phyloP scores from a whole-genome alignment of 2,888 invertebrate genomes.

The Deilephila elpenor region DNA sequence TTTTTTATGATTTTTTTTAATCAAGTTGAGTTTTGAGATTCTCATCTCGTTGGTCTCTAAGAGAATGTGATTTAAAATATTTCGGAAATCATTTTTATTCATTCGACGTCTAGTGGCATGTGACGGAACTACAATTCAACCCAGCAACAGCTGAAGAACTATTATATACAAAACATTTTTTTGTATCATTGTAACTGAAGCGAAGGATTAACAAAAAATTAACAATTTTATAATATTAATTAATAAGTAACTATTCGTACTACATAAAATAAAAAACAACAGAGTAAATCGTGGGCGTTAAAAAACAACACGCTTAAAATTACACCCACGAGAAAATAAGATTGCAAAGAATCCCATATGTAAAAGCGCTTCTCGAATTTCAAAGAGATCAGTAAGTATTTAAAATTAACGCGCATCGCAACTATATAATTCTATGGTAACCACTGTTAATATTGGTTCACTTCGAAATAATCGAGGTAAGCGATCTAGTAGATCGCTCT shows the following conservation, averaged over 20 bases:
- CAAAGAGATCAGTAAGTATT: constrained; percentile 26
- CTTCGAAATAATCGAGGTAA: constrained; percentile 42
- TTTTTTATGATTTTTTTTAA: background rate
- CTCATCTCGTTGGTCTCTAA: too few species aligned
- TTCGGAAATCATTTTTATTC: too few species aligned
- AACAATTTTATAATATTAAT: background rate
- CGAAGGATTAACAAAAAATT: too few species aligned
- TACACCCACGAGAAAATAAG: constrained; percentile 8
- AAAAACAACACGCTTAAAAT: background rate
- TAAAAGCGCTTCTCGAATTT: constrained; percentile 33
- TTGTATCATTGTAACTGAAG: too few species aligned
- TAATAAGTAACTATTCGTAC: background rate
- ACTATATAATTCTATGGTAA: constrained; percentile 23
- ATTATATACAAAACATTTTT: too few species aligned
- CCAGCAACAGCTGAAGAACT: too few species aligned
- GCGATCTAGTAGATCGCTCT: constrained; percentile 47
- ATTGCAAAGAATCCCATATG: constrained; percentile 33
- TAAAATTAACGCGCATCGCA: constrained; percentile 31
- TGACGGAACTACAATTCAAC: too few species aligned
- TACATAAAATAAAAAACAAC: background rate
- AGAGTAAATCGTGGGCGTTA: background rate
- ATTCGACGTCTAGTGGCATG: too few species aligned
- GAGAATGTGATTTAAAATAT: too few species aligned
- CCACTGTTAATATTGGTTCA: constrained; percentile 23
- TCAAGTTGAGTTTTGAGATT: background rate